Conservation (phyloP, 1,140 invertebrate genomes). For the Drosophila pachea region DNA sequence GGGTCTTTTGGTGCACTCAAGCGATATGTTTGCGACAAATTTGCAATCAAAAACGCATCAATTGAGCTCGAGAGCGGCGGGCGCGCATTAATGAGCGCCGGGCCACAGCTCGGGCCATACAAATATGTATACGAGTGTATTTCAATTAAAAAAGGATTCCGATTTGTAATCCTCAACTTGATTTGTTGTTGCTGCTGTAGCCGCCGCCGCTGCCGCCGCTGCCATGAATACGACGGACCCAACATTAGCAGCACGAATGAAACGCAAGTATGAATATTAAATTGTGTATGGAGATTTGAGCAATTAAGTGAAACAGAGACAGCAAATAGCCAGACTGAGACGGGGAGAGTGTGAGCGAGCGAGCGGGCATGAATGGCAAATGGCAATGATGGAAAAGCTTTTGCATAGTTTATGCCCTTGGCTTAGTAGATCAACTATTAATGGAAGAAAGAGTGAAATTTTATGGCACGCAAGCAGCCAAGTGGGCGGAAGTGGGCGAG, state of each 20-base stretch:
- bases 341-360: background rate
- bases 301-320: slow-evolving; percentile 48
- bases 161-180: slow-evolving; percentile 63
- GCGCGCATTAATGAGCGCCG: slow-evolving; percentile 60
- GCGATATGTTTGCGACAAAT: slow-evolving; percentile 70
- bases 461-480: slow-evolving; percentile 44
- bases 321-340: slow-evolving; percentile 20
- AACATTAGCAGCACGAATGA: slow-evolving; percentile 68
- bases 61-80: slow-evolving; percentile 43
- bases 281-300: slow-evolving; percentile 71
- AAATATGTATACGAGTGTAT: slow-evolving; percentile 42
- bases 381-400: slow-evolving; percentile 65
- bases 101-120: slow-evolving; percentile 34
- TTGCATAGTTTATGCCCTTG: slow-evolving; percentile 66
- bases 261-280: slow-evolving; percentile 76
- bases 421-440: slow-evolving; percentile 76
- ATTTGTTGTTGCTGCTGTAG: slow-evolving; percentile 8
- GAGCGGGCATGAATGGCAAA: slow-evolving; percentile 34
- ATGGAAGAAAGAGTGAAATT: slow-evolving; percentile 66
- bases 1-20: slow-evolving; percentile 32
- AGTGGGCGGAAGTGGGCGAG: too few relatives aligned
- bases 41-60: slow-evolving; percentile 77
- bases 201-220: slow-evolving; percentile 12
- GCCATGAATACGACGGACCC: slow-evolving; percentile 21
- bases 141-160: slow-evolving; percentile 78